A percentile compares a stretch with the other conserved stretches of the same genome.
Conservation (phyloP, 2,888 invertebrate species). For the Scaeva pyrastri region DNA sequence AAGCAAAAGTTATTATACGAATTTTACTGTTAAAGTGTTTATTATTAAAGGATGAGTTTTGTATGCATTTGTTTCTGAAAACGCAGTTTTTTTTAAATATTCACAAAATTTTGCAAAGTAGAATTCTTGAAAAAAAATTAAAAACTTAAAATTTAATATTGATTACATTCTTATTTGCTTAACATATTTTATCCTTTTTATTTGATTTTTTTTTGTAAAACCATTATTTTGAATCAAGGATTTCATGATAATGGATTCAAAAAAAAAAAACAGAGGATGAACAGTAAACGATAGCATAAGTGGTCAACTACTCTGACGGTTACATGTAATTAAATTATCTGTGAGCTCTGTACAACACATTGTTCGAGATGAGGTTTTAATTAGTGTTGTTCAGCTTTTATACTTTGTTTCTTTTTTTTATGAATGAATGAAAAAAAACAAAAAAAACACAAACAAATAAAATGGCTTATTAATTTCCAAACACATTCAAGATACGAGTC, state of each 20-base stretch:
- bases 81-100: no score
- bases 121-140: no score
- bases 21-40: no score
- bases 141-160: no score
- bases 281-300: slow-evolving; percentile 47
- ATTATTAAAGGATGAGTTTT: no score
- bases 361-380: slow-evolving; percentile 70
- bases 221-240: background rate
- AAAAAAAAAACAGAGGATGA: slow-evolving; percentile 7
- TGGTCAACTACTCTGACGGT: slow-evolving; percentile 21
- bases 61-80: no score
- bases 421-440: slow-evolving; percentile 5
- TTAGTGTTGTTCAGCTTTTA: slow-evolving; percentile 47
- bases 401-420: slow-evolving; percentile 2
- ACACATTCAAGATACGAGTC: background rate
- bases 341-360: slow-evolving; percentile 32
- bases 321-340: slow-evolving; percentile 70
- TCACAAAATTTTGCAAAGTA: no score
- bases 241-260: background rate
- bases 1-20: no score
- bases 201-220: background rate
- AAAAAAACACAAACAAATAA: background rate
- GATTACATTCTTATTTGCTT: no score
- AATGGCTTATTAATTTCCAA: background rate
- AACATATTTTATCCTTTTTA: no score